Conservation (phyloP, 1,140 invertebrate genomes). For the Neuroterus valhalla region DNA sequence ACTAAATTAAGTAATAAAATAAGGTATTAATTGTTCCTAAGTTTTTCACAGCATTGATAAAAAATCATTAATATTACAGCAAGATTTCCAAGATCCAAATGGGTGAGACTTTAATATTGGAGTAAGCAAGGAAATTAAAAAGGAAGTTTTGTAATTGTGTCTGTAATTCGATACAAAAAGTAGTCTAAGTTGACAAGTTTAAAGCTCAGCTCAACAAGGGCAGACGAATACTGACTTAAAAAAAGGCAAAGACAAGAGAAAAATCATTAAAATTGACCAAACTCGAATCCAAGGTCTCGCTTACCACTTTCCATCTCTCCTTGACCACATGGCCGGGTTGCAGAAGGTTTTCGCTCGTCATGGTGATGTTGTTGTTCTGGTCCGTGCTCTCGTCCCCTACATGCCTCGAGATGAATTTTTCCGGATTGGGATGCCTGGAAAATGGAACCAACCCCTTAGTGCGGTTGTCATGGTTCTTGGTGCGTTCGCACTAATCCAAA, state of each 20-base stretch:
- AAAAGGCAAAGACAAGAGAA: constrained; percentile 3
- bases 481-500: not conserved
- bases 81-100: not conserved
- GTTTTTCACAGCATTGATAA: no score
- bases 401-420: constrained; percentile 69
- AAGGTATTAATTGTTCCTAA: no score
- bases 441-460: constrained; percentile 48
- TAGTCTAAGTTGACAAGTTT: constrained; percentile 2
- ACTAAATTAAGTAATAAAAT: no score
- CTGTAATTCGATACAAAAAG: not conserved
- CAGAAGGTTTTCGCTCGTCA: constrained; percentile 95
- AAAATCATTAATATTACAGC: not conserved
- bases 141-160: constrained; percentile 1
- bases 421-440: constrained; percentile 69
- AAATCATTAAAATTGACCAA: not conserved
- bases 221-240: not conserved
- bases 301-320: constrained; percentile 97
- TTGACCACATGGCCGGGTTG: constrained; percentile 98
- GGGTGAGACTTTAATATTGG: not conserved
- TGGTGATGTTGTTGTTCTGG: constrained; percentile 87
- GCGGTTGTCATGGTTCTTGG: constrained; percentile 29
- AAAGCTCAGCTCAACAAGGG: not conserved
- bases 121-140: not conserved
- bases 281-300: constrained; percentile 50
- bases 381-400: constrained; percentile 81